Base-by-base conservation (phyloP, 2,797 vertebrate genomes). In the Lepilemur ruficaudatus region DNA sequence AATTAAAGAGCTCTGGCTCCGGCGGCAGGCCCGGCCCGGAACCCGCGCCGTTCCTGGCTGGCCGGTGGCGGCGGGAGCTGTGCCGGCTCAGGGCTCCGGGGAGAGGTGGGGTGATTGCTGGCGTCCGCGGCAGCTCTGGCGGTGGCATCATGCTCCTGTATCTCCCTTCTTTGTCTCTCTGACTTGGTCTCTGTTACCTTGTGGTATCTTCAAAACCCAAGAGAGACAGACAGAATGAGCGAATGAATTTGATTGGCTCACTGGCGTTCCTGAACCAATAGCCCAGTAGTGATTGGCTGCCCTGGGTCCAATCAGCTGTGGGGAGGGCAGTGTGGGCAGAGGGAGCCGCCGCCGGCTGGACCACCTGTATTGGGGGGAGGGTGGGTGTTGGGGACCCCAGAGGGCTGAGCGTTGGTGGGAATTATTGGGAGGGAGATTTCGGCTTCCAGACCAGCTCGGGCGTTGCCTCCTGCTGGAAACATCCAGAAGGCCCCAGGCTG, bases 1-100 rank as follows among this genome's bases (percentile, higher is more conserved):
- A 97, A 97, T 97, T 97, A 97, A 94, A 94, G 95, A 70, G 61
- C 83, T 28, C 0, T 14, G 69, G 59, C 76, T 52, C 30, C 72
- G 11, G 28, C 10, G 52, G 81, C 52, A n/a, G 35, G 69, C 89
- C 63, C 50, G 8, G 89, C 52, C 0, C 2, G 1, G 41, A 65
- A 41, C 23, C 48, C 1, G 0, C 0, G 10, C 35, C 11, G 67
- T 15, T 4, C 14, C 11, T 22, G 59, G 76, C 76, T 69, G 84
- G 83, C 2, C 41, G 81, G 22, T 0, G 14, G 61, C 0, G 0
- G 13, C 0, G 18, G 81, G 70, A 46, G 50, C 69, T 9, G 38
- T 2, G 32, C 35, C 3, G 2, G 2, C 48, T 38, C 20, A 0
- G 38, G 57, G 63, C 55, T 17, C 7, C 69, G 43, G 28, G 3